Percentiles rank a stretch among this genome's conserved stretches.
These are phyloP conservation scores for Rhinichthys klamathensis DNA, from an alignment of 2,113 vertebrate species.

Conservation along the genomic window DNA sequence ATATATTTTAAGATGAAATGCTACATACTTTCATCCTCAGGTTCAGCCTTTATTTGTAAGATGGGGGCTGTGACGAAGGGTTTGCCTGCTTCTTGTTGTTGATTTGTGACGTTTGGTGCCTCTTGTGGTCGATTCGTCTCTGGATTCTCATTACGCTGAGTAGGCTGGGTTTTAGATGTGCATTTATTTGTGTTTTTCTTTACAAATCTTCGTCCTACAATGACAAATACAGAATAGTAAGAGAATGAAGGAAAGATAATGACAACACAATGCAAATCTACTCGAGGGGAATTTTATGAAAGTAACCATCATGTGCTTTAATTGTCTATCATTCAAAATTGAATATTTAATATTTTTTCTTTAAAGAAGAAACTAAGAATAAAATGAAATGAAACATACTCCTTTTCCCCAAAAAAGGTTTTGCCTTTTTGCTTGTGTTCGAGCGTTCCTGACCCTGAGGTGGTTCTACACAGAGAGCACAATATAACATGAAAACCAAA, in stretches of 20 bases:
- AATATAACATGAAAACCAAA: constrained; percentile 7
- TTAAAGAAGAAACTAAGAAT: neutral
- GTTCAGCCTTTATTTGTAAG: constrained; percentile 70
- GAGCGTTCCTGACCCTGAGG: constrained; percentile 71
- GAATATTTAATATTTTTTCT: neutral
- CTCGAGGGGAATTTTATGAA: neutral
- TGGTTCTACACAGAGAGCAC: constrained; percentile 71
- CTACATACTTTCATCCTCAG: constrained; percentile 73
- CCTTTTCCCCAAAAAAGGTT: constrained; percentile 80
- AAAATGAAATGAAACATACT: constrained; percentile 74
- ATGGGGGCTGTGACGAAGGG: constrained; percentile 11
- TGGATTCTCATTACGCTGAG: neutral
- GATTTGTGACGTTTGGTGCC: neutral
- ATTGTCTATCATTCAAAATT: no score
- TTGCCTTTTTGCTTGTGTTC: constrained; percentile 76
- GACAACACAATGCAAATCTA: neutral
- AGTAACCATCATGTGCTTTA: neutral
- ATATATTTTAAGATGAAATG: neutral
- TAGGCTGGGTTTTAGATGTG: constrained; percentile 35
- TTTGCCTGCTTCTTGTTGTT: neutral
- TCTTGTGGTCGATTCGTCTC: constrained; percentile 14
- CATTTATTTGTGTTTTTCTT: constrained; percentile 65
- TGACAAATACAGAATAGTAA: constrained; percentile 5
- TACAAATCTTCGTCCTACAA: constrained; percentile 60
- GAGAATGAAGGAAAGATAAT: neutral